Base-by-base conservation (phyloP, 2,797 vertebrate genomes). In the Siniperca undulata region DNA sequence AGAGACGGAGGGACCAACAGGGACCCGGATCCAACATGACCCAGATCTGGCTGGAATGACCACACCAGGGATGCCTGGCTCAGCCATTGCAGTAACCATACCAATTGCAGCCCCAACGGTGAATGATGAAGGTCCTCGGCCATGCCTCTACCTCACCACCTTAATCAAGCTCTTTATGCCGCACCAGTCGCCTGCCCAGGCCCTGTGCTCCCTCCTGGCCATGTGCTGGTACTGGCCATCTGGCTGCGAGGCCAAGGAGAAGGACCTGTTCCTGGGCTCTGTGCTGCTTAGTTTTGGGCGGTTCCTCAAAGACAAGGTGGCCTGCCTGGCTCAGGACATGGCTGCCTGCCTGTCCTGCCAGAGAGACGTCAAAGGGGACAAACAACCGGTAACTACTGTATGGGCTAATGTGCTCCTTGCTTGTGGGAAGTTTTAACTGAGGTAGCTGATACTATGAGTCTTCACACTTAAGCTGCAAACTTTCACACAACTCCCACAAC, bases 201-300 rank as follows among this genome's bases (percentile, higher is more conserved):
- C 91, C 42, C 76, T 93, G 42, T 88, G 89, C 78, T 93, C 94
- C 17, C 76, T 95, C 60, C 75, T 95, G 17, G 82, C 94, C 79
- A 93, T 93, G 93, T 92, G 89, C 84, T 95, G 94, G 88, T 92
- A 92, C 85, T 94, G 95, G 94, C 89, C 91, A 0, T 68, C 86
- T 0, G 78, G 85, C 53, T 79, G 84, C 7, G 66, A 81, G 24
- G 84, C 83, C 0, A 86, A 91, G 78, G 91, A 93, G 75, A 93
- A 85, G 72, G 88, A 93, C 71, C 55, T 93, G 44, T 91, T 94
- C 72, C 67, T 95, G 72, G 92, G 91, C 55, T 93, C 93, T 0
- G 89, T 92, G 10, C 77, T 95, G 73, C 86, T 95, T 24, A 78
- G 91, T 59, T 53, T 95, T 38, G 88, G 91, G 20, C 76, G 90